Evolutionary conservation across 2,797 vertebrate genomes (phyloP).

Genomic region (Centropyge bicolor): DNA sequence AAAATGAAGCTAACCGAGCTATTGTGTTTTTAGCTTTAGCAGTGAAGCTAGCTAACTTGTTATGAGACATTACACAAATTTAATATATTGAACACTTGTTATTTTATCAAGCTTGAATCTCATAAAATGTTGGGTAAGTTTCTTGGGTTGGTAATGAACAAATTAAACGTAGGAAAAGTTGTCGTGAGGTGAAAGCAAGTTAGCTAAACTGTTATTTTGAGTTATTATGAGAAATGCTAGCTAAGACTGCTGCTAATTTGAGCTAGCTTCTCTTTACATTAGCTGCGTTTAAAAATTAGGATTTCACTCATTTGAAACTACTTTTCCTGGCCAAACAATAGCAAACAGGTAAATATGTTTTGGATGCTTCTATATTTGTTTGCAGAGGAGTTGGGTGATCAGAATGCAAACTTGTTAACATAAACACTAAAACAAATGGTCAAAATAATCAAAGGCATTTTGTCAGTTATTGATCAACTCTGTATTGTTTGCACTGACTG

Average conservation of each 20-base stretch:
- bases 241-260: not conserved
- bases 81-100: not conserved
- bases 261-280: not conserved
- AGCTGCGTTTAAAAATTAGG: not conserved
- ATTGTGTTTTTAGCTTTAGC: not conserved
- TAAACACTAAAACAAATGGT: not conserved
- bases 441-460: not conserved
- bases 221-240: not conserved
- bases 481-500: not conserved
- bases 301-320: no score
- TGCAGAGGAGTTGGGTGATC: not conserved
- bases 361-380: not conserved
- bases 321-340: not conserved
- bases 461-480: not conserved
- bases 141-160: not conserved
- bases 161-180: not conserved
- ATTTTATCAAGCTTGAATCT: not conserved
- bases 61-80: not conserved
- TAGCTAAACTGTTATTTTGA: not conserved
- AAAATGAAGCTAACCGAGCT: not conserved
- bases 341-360: not conserved
- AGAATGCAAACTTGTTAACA: not conserved
- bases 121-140: not conserved
- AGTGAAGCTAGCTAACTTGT: conserved; percentile 44
- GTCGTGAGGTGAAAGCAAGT: not conserved